Base-by-base conservation (phyloP, 2,888 invertebrate species). In the Netelia fuscicornis region DNA sequence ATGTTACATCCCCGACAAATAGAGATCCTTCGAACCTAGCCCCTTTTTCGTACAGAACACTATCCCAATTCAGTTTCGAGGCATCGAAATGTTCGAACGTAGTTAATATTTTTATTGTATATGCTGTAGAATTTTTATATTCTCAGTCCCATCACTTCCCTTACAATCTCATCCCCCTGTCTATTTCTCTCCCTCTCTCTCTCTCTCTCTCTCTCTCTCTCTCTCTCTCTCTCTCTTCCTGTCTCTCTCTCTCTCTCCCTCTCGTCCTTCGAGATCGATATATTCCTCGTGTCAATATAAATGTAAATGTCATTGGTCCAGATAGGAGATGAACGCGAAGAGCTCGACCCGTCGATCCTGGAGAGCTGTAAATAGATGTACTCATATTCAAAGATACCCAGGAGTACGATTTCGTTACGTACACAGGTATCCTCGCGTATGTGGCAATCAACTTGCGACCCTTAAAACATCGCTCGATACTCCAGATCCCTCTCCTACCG, bases 271-370 rank as follows among this genome's bases (percentile, higher is more conserved):
- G 89, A 90, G 88, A 90, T 91, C 90, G 88, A 58, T 37, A 37
- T 87, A 91, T 91, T 90, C 86, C 88, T 85, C 89, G 89, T 90
- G 91, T 92, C 92, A 91, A 92, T 92, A 92, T 92, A 92, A 92
- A 92, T 92, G 92, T 92, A 92, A 92, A 92, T 92, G 92, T 91
- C 92, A 92, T 91, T 90, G 90, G 88, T 82, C 37, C 54, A 74
- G 58, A 60, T 62, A 72, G 23, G 74, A 68, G 77, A 81, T 56
- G 54, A 17, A 81, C 65, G 44, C 56, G 30, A 62, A 62, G 52
- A 30, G 52, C 48, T 78, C 25, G 44, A 13, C 9, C 10, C n/a
- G 17, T 70, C 25, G 23, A 48, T 68, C 37, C 30, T 54, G 13
- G 48, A 58, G 67, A 5, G 10, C 20, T 8, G 23, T 71, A 60